Evolutionary conservation across 2,113 vertebrate species (phyloP).

Genomic region (Megaceryle maxima): DNA sequence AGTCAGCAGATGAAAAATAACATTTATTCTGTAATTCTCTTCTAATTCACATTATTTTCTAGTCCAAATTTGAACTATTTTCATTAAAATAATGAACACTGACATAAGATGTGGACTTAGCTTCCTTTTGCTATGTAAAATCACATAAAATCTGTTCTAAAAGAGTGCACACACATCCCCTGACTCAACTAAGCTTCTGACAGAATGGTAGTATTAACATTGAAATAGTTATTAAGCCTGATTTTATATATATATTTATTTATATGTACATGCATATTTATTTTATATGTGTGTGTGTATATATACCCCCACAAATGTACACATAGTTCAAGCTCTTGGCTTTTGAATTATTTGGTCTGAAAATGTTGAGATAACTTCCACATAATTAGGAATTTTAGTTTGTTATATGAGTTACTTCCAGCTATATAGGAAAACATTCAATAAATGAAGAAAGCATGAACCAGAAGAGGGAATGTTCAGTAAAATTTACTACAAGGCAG

Average conservation of each 20-base stretch:
- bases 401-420: background rate
- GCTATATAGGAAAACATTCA: background rate
- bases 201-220: background rate
- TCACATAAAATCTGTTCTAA: background rate
- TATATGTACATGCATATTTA: background rate
- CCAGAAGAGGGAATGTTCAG: background rate
- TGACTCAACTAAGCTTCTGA: background rate
- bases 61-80: background rate
- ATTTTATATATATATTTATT: background rate
- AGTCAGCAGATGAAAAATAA: background rate
- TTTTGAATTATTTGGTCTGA: background rate
- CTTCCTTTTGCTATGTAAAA: background rate
- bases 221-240: background rate
- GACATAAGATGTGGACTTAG: background rate
- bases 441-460: background rate
- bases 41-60: background rate
- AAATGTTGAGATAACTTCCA: background rate
- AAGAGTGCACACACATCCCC: background rate
- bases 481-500: background rate
- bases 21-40: background rate
- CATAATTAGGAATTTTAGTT: background rate
- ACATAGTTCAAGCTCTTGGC: background rate
- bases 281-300: background rate
- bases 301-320: background rate
- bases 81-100: background rate